These are phyloP conservation scores for Phrynocephalus forsythii DNA, from an alignment of 2,797 vertebrate species.

Conservation along the genomic window DNA sequence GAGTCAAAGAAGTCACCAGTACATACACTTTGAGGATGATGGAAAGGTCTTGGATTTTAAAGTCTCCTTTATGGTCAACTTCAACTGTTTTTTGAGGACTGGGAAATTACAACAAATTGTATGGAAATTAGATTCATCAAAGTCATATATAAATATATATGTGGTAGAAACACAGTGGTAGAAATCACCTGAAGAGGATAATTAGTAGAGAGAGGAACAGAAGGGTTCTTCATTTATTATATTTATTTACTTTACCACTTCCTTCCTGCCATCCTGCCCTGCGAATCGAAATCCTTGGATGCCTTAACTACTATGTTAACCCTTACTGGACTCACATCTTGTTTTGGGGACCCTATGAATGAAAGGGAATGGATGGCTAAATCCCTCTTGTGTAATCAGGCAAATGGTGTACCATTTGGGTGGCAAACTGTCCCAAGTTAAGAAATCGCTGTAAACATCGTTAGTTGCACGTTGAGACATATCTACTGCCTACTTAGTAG, in stretches of 20 bases:
- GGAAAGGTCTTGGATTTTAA: constrained; percentile 77
- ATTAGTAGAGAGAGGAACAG: background rate
- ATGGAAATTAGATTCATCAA: constrained; percentile 14
- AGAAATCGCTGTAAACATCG: too few relatives aligned
- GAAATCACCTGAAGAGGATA: background rate
- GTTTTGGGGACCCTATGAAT: background rate
- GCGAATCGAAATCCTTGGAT: background rate
- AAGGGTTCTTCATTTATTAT: background rate
- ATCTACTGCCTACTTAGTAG: too few relatives aligned
- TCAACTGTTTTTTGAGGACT: constrained; percentile 67
- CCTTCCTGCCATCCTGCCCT: background rate
- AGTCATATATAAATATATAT: background rate
- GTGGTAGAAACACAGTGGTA: background rate
- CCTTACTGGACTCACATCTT: background rate
- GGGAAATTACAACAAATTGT: constrained; percentile 42
- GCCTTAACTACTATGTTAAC: background rate
- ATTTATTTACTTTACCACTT: background rate
- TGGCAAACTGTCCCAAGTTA: too few relatives aligned
- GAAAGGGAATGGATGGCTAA: background rate
- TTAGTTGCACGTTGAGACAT: too few relatives aligned
- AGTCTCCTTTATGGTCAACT: constrained; percentile 44
- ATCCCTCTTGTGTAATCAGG: too few relatives aligned
- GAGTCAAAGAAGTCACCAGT: constrained; percentile 88
- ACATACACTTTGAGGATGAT: constrained; percentile 88
- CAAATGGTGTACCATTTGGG: too few relatives aligned